Conservation (phyloP, 2,888 invertebrate genomes). For the Eilema sororculum region DNA sequence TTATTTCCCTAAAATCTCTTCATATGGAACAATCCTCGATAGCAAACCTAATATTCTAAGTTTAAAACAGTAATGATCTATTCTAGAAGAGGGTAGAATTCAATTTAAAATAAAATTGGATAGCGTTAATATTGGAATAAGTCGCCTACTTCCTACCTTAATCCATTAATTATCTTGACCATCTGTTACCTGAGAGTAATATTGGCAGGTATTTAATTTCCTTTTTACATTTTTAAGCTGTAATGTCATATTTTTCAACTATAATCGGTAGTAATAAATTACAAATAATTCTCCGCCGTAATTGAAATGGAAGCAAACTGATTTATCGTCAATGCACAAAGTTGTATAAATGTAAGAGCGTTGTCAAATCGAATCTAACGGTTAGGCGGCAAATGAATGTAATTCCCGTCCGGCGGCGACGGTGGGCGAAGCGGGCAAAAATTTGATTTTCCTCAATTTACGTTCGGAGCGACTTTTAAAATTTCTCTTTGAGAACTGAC, state of each 20-base stretch:
- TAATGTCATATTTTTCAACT: background rate
- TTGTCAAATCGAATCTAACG: constrained; percentile 46
- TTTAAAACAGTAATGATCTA: background rate
- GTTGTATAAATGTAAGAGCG: constrained; percentile 40
- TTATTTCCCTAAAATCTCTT: background rate
- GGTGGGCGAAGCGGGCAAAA: constrained; percentile 25
- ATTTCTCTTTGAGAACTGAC: constrained; percentile 40
- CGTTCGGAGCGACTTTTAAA: constrained; percentile 41
- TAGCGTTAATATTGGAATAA: background rate
- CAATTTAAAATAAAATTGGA: background rate
- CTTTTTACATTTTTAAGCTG: background rate
- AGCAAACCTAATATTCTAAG: background rate
- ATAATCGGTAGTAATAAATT: background rate
- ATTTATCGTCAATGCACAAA: constrained; percentile 31
- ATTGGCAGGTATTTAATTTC: constrained; percentile 2
- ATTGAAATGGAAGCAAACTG: constrained; percentile 18
- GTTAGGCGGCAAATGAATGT: constrained; percentile 46
- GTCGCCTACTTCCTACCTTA: background rate
- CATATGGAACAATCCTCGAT: background rate
- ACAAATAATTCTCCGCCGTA: background rate
- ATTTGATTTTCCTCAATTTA: constrained; percentile 29
- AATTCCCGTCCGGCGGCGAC: constrained; percentile 32
- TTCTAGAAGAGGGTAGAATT: background rate
- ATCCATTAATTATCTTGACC: constrained; percentile 9
- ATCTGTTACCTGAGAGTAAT: constrained; percentile 11